These are phyloP conservation scores for Aphelocoma coerulescens DNA, from an alignment of 2,113 vertebrate genomes.

Conservation along the genomic window DNA sequence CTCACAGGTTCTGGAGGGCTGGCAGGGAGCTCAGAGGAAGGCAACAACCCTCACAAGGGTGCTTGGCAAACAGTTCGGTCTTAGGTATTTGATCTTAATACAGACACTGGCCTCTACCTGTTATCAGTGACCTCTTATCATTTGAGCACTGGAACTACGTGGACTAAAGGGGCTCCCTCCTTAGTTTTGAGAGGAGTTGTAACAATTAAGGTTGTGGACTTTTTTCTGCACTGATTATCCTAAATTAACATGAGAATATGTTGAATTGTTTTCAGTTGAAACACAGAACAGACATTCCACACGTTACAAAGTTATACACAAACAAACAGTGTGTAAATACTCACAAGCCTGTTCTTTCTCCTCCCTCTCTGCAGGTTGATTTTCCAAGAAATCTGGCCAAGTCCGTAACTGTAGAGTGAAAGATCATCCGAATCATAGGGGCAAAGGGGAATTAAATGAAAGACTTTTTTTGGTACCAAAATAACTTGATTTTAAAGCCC, in stretches of 20 bases:
- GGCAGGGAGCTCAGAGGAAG: background rate
- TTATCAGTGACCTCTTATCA: background rate
- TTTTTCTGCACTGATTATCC: background rate
- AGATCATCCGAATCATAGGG: conserved; percentile 31
- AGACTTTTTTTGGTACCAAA: conserved; percentile 75
- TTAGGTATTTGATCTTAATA: background rate
- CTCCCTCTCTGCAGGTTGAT: conserved; percentile 85
- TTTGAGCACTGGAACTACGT: accelerated
- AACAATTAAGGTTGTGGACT: background rate
- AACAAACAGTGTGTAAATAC: background rate
- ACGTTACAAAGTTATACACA: background rate
- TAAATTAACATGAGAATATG: background rate
- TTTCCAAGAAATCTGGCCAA: conserved; percentile 98
- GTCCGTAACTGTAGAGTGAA: conserved; percentile 95
- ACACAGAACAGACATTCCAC: background rate
- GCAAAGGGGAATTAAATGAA: conserved; percentile 43
- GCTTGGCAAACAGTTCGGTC: background rate
- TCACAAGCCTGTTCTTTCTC: conserved; percentile 63
- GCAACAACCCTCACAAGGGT: accelerated
- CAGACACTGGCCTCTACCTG: background rate
- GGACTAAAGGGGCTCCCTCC: background rate
- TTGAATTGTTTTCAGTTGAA: background rate
- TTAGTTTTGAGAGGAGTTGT: background rate
- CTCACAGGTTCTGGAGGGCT: background rate
- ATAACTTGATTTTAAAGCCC: conserved; percentile 72